These are phyloP conservation scores for Drosophila guanche DNA, from an alignment of 1,140 invertebrate species.

Conservation along the genomic window DNA sequence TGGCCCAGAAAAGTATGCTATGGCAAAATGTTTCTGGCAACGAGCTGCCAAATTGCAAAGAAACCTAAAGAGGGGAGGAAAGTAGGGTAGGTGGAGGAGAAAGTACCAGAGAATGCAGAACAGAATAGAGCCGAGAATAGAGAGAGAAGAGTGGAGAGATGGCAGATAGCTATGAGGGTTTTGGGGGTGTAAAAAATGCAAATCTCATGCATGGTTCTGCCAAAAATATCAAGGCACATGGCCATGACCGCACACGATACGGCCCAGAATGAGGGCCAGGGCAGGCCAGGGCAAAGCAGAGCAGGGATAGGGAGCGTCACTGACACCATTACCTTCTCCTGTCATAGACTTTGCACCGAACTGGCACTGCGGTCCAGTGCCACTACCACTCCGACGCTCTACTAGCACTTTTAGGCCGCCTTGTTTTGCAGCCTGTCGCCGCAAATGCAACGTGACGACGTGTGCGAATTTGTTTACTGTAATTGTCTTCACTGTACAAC, in stretches of 20 bases:
- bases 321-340: constrained; percentile 31
- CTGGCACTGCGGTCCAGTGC: background rate
- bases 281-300: background rate
- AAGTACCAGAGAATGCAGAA: constrained; percentile 2
- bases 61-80: constrained; percentile 25
- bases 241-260: constrained; percentile 63
- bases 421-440: constrained; percentile 74
- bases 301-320: background rate
- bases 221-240: constrained; percentile 65
- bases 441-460: constrained; percentile 67
- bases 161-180: background rate
- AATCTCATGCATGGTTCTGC: constrained; percentile 77
- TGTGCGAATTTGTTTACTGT: constrained; percentile 81
- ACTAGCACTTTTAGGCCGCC: constrained; percentile 66
- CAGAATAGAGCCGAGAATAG: constrained; percentile 14
- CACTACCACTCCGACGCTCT: constrained; percentile 14
- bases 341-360: constrained; percentile 1
- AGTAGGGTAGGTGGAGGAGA: background rate
- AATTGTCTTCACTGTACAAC: constrained; percentile 63
- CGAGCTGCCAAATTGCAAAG: constrained; percentile 63
- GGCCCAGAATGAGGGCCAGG: constrained; percentile 6
- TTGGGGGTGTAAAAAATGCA: constrained; percentile 67
- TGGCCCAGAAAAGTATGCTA: constrained; percentile 79
- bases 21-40: constrained; percentile 49
- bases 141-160: constrained; percentile 1